Evolutionary conservation across 1,140 invertebrate species (phyloP).

Genomic region (Polyergus mexicanus): DNA sequence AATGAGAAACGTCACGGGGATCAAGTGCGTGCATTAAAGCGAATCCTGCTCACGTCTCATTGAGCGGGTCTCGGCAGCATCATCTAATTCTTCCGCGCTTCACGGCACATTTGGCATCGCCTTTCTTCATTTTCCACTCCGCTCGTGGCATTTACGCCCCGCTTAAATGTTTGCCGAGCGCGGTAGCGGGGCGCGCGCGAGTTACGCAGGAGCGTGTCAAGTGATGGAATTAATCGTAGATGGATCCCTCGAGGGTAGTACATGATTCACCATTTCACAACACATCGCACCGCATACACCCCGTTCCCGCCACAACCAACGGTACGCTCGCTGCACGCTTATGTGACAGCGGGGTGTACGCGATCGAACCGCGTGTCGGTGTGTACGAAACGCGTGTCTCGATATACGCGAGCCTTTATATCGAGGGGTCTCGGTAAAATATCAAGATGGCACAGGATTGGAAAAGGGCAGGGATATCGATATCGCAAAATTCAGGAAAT

Average conservation of each 20-base stretch:
- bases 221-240: conserved; percentile 79
- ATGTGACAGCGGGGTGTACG: conserved; percentile 55
- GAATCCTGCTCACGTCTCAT: conserved; percentile 63
- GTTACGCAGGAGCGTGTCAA: conserved; percentile 72
- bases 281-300: conserved; percentile 69
- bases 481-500: conserved; percentile 33
- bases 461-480: background rate
- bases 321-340: conserved; percentile 63
- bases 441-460: conserved; percentile 20
- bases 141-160: conserved; percentile 67
- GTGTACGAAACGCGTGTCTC: conserved; percentile 18
- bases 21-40: conserved; percentile 45
- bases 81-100: conserved; percentile 59
- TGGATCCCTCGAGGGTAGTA: conserved; percentile 75
- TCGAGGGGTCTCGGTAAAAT: background rate
- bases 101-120: conserved; percentile 72
- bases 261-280: conserved; percentile 76
- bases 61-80: conserved; percentile 43
- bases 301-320: conserved; percentile 48
- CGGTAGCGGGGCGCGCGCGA: conserved; percentile 44
- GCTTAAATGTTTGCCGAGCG: conserved; percentile 73
- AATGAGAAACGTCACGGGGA: conserved; percentile 18
- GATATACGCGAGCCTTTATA: conserved; percentile 36
- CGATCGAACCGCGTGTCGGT: background rate
- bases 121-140: conserved; percentile 73